Conservation (phyloP, 2,797 vertebrate species). For the Tolypeutes matacus region DNA sequence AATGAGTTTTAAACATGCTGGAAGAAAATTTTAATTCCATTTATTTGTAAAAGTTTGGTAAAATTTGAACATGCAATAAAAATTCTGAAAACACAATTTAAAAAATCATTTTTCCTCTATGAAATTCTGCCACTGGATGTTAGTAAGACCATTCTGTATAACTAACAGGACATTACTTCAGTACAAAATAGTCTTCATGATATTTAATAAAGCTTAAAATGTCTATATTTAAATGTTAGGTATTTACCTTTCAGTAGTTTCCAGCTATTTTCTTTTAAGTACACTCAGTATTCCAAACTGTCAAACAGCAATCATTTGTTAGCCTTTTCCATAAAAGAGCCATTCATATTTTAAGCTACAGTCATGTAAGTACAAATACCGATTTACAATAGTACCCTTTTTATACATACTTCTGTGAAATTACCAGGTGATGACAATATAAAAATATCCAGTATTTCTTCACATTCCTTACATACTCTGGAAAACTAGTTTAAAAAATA, state of each 20-base stretch:
- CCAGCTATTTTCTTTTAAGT: constrained; percentile 35
- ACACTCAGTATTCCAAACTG: not conserved
- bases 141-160: not conserved
- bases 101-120: not conserved
- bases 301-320: not conserved
- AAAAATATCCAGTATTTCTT: not conserved
- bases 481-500: not conserved
- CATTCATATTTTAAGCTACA: not conserved
- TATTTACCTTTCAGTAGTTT: constrained; percentile 53
- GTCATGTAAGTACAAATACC: not conserved
- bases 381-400: not conserved
- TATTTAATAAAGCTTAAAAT: constrained; percentile 27
- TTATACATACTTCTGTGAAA: not conserved
- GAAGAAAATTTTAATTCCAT: constrained; percentile 48
- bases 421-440: constrained; percentile 71
- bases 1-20: not conserved
- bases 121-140: not conserved
- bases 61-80: constrained; percentile 39
- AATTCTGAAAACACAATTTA: not conserved
- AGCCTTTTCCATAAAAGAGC: not conserved
- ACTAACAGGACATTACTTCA: not conserved
- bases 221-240: not conserved
- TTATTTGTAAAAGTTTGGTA: constrained; percentile 41
- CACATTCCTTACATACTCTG: not conserved
- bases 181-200: not conserved